Base-by-base conservation (phyloP, 1,140 invertebrate species). In the Neodiprion virginianus region DNA sequence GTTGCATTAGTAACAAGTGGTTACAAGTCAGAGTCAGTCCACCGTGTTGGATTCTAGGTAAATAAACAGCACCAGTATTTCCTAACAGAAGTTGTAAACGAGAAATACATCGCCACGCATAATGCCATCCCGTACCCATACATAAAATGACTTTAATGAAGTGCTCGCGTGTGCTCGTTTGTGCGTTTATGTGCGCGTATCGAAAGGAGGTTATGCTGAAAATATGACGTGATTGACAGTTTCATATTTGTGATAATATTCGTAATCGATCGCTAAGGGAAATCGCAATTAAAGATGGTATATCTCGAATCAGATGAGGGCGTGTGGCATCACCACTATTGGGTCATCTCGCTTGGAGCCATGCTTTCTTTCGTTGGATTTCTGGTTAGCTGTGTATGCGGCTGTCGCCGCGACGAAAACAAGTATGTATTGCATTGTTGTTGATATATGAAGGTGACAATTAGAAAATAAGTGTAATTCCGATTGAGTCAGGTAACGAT, bases 381-480 rank as follows among this genome's bases (percentile, higher is more conserved):
- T 47, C 74, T 87, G 17, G 83, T 85, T 67, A 84, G 84, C n/a
- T 88, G 87, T 47, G 87, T 88, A 69, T 88, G 87, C 71, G 87
- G 87, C 76, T 88, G 87, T 77, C 82, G 86, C 65, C 82, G 84
- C 10, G 86, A 83, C 77, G 84, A 88, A 48, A 85, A 84, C 74
- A 88, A 88, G 87, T 87, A 77, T 80, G 76, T 76, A 40, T 40
- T 2, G 28, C 28, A 40, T 40, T 2, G 28, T 40, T 67, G 23
- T 65, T 72, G 65, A 68, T 77, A 67, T 72, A 40, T 40, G 2
- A 40, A 40, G 28, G 28, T 40, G 28, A 40, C 28, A 40, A 40
- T 40, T 40, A 0, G 2, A 40, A 40, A 40, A 40, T 40, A 40
- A 3, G 28, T 40, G 28, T 5, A 40, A 40, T 40, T 40, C 28